A percentile compares a stretch with the other conserved stretches of the same genome.
phyloP scores from a whole-genome alignment of 1,140 invertebrate genomes.

The Nebria ingens region DNA sequence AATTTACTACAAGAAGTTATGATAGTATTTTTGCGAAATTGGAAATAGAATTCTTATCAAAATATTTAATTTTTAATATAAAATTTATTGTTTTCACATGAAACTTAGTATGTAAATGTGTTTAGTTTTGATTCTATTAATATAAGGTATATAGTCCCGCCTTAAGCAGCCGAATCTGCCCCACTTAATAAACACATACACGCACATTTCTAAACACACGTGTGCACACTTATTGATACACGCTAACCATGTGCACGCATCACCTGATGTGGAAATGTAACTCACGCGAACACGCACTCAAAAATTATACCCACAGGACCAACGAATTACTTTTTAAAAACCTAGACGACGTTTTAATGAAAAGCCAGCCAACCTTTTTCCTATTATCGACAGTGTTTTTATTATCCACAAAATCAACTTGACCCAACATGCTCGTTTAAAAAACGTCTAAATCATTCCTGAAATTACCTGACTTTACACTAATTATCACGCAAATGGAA shows the following conservation, averaged over 20 bases:
- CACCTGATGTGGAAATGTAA: not conserved
- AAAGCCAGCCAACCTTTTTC: not conserved
- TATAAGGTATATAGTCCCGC: too few relatives aligned
- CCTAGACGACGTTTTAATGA: conserved; percentile 2
- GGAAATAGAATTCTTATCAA: too few relatives aligned
- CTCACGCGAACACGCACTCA: not conserved
- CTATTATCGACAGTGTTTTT: not conserved
- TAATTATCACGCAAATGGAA: conserved; percentile 7
- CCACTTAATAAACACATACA: not conserved
- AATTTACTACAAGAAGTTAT: too few relatives aligned
- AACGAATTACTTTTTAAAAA: not conserved
- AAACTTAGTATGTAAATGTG: too few relatives aligned
- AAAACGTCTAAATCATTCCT: conserved; percentile 2
- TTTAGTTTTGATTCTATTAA: too few relatives aligned
- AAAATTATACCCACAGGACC: not conserved
- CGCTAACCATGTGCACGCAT: not conserved
- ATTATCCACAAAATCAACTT: not conserved
- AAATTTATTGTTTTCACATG: too few relatives aligned
- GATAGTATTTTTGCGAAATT: too few relatives aligned
- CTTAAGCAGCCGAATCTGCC: too few relatives aligned
- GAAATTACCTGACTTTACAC: not conserved
- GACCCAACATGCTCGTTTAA: not conserved
- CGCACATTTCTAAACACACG: not conserved
- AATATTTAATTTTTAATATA: too few relatives aligned
- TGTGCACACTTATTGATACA: not conserved